phyloP scores from a whole-genome alignment of 2,113 vertebrate genomes.

The Gobius niger region DNA sequence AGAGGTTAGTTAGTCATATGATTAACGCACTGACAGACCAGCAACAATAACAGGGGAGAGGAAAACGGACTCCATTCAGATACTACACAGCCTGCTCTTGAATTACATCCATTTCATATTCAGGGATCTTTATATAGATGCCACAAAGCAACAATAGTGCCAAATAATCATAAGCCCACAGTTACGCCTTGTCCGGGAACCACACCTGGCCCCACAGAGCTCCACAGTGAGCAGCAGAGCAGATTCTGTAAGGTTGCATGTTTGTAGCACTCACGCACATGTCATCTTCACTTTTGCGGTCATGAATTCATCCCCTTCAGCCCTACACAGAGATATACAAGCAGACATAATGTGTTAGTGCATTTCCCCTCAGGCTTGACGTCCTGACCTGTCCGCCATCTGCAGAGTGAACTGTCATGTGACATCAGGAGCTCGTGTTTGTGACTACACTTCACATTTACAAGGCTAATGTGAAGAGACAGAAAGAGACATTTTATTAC shows the following conservation, averaged over 20 bases:
- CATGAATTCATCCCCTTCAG: not conserved
- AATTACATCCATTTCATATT: too few species aligned
- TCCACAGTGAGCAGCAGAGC: not conserved
- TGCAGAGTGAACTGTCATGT: slow-evolving; percentile 42
- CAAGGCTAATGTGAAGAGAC: not conserved
- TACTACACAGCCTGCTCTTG: too few species aligned
- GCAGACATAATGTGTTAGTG: not conserved
- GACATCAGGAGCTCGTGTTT: slow-evolving; percentile 30
- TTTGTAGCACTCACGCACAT: not conserved
- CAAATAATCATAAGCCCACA: not conserved
- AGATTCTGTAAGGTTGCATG: not conserved
- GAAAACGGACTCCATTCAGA: too few species aligned
- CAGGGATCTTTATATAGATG: not conserved
- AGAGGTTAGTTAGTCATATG: not conserved
- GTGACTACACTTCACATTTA: slow-evolving; percentile 12
- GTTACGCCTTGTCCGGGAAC: not conserved
- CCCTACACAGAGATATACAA: not conserved
- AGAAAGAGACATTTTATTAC: too few species aligned
- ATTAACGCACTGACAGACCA: not conserved
- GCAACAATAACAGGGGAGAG: not conserved
- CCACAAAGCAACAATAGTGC: not conserved
- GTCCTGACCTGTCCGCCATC: slow-evolving; percentile 47
- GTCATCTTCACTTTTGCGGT: not conserved
- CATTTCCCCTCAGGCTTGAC: slow-evolving; percentile 37
- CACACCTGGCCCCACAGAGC: not conserved